A percentile compares a stretch with the other conserved stretches of the same genome.
phyloP scores from a whole-genome alignment of 2,888 invertebrate genomes.

The Chymomyza fuscimana region DNA sequence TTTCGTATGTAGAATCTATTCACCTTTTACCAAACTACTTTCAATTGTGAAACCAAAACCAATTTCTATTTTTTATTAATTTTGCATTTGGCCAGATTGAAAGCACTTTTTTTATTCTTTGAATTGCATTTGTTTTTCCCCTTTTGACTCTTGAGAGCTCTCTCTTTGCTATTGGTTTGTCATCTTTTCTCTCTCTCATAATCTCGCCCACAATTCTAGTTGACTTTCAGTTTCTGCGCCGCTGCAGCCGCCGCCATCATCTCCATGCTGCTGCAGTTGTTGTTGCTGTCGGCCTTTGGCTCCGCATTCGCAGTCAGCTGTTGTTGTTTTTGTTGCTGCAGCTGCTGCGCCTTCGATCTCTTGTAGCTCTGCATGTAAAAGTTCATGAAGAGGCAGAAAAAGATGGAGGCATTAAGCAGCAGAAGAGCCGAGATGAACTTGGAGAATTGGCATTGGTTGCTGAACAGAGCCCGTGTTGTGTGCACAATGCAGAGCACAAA shows the following conservation, averaged over 20 bases:
- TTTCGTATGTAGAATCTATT: neutral
- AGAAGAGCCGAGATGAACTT: constrained; percentile 86
- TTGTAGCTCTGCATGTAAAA: constrained; percentile 93
- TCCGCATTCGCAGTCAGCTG: constrained; percentile 43
- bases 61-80: constrained; percentile 50
- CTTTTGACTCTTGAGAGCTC: neutral
- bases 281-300: constrained; percentile 52
- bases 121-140: neutral
- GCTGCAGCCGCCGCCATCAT: constrained; percentile 25
- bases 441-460: constrained; percentile 79
- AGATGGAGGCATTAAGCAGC: constrained; percentile 90
- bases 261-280: constrained; percentile 45
- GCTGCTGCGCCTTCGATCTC: constrained; percentile 63
- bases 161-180: constrained; percentile 2
- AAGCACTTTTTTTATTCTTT: constrained; percentile 28
- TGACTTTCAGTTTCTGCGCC: constrained; percentile 64
- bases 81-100: constrained; percentile 37
- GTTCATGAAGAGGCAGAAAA: constrained; percentile 93
- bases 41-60: constrained; percentile 60
- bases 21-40: constrained; percentile 66
- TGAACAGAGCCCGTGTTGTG: constrained; percentile 77
- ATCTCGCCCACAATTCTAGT: constrained; percentile 37
- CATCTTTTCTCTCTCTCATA: neutral
- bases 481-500: constrained; percentile 80
- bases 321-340: constrained; percentile 37